Evolutionary conservation across 2,797 vertebrate species (phyloP), one percentile per base, ranked within the genome.

Genomic region (Ceryle rudis): DNA sequence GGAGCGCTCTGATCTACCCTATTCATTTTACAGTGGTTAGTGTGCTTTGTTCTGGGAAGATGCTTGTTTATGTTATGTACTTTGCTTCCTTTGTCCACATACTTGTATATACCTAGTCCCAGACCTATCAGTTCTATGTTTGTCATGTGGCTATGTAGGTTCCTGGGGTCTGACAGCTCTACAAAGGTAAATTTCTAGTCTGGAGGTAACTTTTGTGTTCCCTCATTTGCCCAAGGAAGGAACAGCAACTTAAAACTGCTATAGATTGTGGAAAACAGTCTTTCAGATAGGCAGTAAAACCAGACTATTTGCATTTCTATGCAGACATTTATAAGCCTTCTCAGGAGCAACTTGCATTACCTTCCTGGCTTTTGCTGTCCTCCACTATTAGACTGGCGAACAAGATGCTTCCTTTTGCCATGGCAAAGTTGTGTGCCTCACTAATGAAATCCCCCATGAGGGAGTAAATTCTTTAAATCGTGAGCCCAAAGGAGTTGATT

Each of bases 21-120:
- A 1, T 58, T 62, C 6, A 10, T 87, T 73, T 85, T 18, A 22
- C 2, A 0, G 35, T 26, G 93, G 17, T 46, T 39, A 60, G 61
- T 75, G 52, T 67, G 60, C 55, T 90, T 75, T 1, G 0, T 65
- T 74, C 52, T 77, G 26, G 10, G 39, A 26, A 90, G 66, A 66
- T 20, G 15, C 19, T 55, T 8, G 1, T 60, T 86, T 90, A 29
- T 78, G 26, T 57, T 41, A 37, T 57, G 22, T 1, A n/a, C 37
- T 79, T 81, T 7, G 6, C 66, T 81, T 66, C 31, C 17, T 74
- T 82, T 46, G 61, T 67, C 35, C 39, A 39, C 5, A 1, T 55
- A 14, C 25, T 92, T 0, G 91, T 0, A 0, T 46, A 21, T 66
- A n/a, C 16, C 7, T 37, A 28, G 28, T 71, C 67, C 39, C 67